phyloP scores from a whole-genome alignment of 2,113 vertebrate genomes.

The Recurvirostra avosetta region DNA sequence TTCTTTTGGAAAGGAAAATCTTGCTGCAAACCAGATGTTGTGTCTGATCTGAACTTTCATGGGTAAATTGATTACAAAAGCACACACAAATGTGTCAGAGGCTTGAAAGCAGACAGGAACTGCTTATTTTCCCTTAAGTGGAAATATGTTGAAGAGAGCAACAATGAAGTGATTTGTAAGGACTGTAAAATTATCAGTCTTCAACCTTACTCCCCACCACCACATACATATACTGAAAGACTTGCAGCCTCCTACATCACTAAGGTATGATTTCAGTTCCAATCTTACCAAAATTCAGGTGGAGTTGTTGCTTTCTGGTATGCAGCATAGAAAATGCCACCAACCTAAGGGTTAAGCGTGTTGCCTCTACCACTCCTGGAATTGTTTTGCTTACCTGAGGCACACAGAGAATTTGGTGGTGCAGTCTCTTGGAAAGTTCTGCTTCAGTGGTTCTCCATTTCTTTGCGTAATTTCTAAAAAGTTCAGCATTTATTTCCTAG shows the following conservation, averaged over 20 bases:
- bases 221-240: not conserved
- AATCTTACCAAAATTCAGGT: not conserved
- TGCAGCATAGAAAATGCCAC: not conserved
- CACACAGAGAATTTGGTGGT: not conserved
- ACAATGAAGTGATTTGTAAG: not conserved
- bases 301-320: not conserved
- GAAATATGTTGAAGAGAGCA: not conserved
- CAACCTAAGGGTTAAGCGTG: not conserved
- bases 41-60: not conserved
- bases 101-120: not conserved
- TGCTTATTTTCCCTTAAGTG: not conserved
- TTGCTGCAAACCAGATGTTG: constrained; percentile 21
- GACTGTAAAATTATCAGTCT: not conserved
- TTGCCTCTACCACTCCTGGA: not conserved
- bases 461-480: not conserved
- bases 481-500: not conserved
- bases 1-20: not conserved
- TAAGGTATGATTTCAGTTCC: not conserved
- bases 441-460: not conserved
- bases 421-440: not conserved
- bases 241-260: not conserved
- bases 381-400: not conserved
- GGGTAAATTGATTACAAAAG: not conserved
- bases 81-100: not conserved
- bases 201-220: not conserved